Conservation (phyloP, 30 jellyfish, hydroid and myxozoan genomes). For the Hydractinia symbiolongicarpus region DNA sequence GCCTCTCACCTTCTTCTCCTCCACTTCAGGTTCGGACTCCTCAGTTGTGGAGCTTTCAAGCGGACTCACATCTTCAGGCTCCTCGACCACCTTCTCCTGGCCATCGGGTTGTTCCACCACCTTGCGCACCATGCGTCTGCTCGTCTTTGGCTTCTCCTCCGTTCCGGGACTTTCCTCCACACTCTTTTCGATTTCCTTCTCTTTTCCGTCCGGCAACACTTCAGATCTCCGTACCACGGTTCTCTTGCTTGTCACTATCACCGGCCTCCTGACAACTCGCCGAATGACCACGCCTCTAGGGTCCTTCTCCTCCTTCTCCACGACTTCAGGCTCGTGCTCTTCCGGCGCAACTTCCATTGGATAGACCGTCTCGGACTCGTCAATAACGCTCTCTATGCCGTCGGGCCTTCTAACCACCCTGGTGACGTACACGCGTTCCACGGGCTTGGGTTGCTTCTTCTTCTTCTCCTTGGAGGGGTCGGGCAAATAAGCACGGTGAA, state of each 20-base stretch:
- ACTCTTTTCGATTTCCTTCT: neutral
- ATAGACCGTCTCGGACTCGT: slow-evolving; percentile 45
- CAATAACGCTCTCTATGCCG: slow-evolving; percentile 58
- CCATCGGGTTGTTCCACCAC: neutral
- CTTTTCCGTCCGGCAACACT: slow-evolving; percentile 41
- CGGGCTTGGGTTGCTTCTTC: slow-evolving; percentile 29
- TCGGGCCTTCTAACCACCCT: slow-evolving; percentile 48
- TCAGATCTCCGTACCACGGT: slow-evolving; percentile 11
- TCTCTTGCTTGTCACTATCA: slow-evolving; percentile 18
- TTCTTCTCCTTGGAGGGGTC: neutral
- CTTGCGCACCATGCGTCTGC: too few species aligned
- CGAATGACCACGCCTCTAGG: slow-evolving; percentile 24
- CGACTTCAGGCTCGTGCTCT: slow-evolving; percentile 38
- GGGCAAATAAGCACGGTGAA: too few species aligned
- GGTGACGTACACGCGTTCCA: slow-evolving; percentile 61
- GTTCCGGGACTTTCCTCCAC: neutral
- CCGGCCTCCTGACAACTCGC: slow-evolving; percentile 27
- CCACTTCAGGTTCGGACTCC: slow-evolving; percentile 45
- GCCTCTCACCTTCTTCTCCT: slow-evolving; percentile 39
- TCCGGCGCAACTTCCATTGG: slow-evolving; percentile 49
- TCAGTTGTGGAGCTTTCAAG: slow-evolving; percentile 34
- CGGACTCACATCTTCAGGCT: slow-evolving; percentile 45
- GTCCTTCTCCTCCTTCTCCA: slow-evolving; percentile 32
- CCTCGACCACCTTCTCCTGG: slow-evolving; percentile 22
- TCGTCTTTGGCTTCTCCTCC: neutral